phyloP scores from a whole-genome alignment of 2,113 vertebrate species.

The Psophia crepitans region DNA sequence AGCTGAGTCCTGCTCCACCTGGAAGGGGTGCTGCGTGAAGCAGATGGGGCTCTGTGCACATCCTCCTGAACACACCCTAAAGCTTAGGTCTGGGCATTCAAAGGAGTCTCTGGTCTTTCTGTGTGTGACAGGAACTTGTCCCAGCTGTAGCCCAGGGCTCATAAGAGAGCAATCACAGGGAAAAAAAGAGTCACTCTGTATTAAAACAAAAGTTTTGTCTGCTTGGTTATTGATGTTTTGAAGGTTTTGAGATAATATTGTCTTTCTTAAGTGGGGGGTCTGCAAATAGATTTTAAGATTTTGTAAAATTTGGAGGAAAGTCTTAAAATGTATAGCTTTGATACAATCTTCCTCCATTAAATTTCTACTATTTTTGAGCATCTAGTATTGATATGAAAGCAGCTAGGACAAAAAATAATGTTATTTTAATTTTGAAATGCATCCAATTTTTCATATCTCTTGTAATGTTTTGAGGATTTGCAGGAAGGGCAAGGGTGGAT shows the following conservation, averaged over 20 bases:
- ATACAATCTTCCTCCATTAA: neutral
- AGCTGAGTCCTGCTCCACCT: neutral
- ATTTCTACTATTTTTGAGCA: neutral
- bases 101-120: neutral
- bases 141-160: neutral
- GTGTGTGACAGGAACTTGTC: neutral
- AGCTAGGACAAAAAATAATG: neutral
- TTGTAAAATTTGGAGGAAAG: neutral
- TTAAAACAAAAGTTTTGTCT: neutral
- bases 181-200: neutral
- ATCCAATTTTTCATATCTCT: neutral
- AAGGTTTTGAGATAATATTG: neutral
- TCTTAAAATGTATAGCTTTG: neutral
- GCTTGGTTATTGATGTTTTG: neutral
- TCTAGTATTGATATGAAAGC: neutral
- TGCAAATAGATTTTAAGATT: neutral
- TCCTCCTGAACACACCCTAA: fast-evolving
- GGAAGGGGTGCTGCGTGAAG: neutral
- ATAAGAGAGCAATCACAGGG: neutral
- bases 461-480: neutral
- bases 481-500: neutral
- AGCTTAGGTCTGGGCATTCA: fast-evolving
- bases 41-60: neutral
- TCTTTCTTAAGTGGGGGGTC: neutral
- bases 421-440: neutral